phyloP scores from a whole-genome alignment of 2,797 vertebrate genomes.

The Sus cebifrons region DNA sequence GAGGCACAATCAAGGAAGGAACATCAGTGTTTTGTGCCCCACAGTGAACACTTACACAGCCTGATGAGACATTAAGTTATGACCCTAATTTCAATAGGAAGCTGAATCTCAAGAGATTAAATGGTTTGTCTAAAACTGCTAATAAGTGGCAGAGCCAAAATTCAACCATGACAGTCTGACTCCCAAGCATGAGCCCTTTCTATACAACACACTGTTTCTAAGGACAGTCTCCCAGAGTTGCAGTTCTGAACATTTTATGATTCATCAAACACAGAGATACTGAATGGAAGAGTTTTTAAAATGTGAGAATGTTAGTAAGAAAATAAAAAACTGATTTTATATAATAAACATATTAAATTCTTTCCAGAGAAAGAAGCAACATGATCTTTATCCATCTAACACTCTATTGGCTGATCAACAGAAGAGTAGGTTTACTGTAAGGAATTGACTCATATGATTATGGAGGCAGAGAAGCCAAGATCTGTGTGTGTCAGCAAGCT shows the following conservation, averaged over 20 bases:
- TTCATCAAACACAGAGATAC: too few relatives aligned
- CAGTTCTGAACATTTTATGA: too few relatives aligned
- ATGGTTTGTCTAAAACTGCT: too few relatives aligned
- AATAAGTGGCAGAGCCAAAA: too few relatives aligned
- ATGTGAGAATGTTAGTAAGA: conserved; percentile 20
- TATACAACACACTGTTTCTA: too few relatives aligned
- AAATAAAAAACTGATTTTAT: not conserved
- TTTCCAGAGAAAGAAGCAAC: not conserved
- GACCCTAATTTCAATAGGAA: conserved; percentile 31
- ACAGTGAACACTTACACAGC: not conserved
- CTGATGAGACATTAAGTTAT: not conserved
- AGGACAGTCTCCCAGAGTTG: too few relatives aligned
- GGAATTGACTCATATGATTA: not conserved
- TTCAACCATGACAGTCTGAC: too few relatives aligned
- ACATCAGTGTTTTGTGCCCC: not conserved
- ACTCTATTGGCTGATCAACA: not conserved
- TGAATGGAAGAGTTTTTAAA: conserved; percentile 11
- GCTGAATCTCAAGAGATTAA: not conserved
- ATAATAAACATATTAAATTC: not conserved
- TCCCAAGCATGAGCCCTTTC: too few relatives aligned
- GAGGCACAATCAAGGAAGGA: not conserved
- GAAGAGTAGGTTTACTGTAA: not conserved
- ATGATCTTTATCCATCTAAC: not conserved
- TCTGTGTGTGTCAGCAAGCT: not conserved
- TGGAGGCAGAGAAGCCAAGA: not conserved